Evolutionary conservation across 2,888 invertebrate genomes (phyloP), one percentile per base, ranked within the genome.

Genomic region (Sycophila texana): DNA sequence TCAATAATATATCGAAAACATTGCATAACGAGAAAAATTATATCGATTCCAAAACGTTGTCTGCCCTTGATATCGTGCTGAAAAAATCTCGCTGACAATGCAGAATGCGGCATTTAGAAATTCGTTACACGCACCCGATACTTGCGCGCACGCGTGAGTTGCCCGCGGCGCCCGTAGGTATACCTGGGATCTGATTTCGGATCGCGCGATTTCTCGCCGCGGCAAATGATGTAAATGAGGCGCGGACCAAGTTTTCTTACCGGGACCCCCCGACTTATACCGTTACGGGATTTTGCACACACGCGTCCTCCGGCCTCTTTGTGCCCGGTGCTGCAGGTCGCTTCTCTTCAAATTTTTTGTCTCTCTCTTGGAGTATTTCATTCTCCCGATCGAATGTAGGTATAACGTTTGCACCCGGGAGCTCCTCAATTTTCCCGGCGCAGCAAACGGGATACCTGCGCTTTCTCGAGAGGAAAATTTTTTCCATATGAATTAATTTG

Each of bases 201-300:
- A 39, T 13, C 26, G 30, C 57, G 57, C 30, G 47, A 20, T 47
- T 58, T 71, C 71, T n/a, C 70, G 65, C 57, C 20, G 16, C 67
- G 57, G 30, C 74, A 74, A 74, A 71, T 71, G 74, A 80, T 77
- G 80, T 67, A 77, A 80, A 80, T 80, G 77, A 73, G 80, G 39
- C 16, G 39, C 26, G 30, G 14, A 58, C 49, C 58, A 70, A 71
- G 65, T 75, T 73, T 67, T 51, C 66, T 66, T 63, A 26, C n/a
- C 55, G 74, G 65, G 55, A 30, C 18, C 51, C 66, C 47, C 66
- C 47, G 55, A 4, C 14, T 26, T 55, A 67, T 79, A 75, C 75
- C 79, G 79, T 79, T 79, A 79, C 22, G 67, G 67, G 55, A 79
- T 75, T 72, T 74, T 60, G 66, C 57, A 26, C 10, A 12, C 70